Percentiles rank a stretch among this genome's conserved stretches.
Evolutionary conservation across 1,140 invertebrate species (phyloP).

Genomic region (Colletes latitarsis): DNA sequence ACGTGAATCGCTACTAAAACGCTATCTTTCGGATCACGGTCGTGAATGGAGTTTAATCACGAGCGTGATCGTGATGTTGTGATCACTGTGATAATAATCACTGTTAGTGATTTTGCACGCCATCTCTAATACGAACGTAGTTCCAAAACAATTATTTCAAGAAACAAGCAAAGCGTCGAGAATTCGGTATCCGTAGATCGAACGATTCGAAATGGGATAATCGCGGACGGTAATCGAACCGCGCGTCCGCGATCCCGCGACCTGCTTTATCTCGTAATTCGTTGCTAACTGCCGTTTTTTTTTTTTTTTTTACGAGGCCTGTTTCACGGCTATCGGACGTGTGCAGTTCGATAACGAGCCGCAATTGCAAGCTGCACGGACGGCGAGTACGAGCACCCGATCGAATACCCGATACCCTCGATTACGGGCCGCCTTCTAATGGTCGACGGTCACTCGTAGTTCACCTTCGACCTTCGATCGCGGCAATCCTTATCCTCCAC

Average conservation of each 20-base stretch:
- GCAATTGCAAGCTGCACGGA: constrained; percentile 13
- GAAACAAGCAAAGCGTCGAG: no score
- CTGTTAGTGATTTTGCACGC: no score
- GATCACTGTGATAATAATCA: no score
- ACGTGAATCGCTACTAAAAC: no score
- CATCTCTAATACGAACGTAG: no score
- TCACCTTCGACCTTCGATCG: constrained; percentile 5
- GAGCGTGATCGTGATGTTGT: no score
- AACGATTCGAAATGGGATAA: background rate
- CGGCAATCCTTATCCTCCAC: constrained; percentile 1
- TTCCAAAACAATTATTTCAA: no score
- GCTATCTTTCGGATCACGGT: no score
- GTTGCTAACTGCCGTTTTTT: constrained; percentile 32
- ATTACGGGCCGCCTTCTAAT: constrained; percentile 10
- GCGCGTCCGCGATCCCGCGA: constrained; percentile 45
- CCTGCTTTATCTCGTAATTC: constrained; percentile 61
- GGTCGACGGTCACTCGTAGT: background rate
- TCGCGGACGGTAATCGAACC: constrained; percentile 23
- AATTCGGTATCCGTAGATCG: no score
- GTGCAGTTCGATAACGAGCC: constrained; percentile 24
- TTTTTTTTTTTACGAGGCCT: constrained; percentile 39
- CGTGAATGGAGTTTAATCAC: no score
- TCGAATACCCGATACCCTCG: constrained; percentile 27
- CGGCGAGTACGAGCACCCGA: background rate
- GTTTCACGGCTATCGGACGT: constrained; percentile 27